phyloP scores from a whole-genome alignment of 1,140 invertebrate species.

The Leguminivora glycinivorella region DNA sequence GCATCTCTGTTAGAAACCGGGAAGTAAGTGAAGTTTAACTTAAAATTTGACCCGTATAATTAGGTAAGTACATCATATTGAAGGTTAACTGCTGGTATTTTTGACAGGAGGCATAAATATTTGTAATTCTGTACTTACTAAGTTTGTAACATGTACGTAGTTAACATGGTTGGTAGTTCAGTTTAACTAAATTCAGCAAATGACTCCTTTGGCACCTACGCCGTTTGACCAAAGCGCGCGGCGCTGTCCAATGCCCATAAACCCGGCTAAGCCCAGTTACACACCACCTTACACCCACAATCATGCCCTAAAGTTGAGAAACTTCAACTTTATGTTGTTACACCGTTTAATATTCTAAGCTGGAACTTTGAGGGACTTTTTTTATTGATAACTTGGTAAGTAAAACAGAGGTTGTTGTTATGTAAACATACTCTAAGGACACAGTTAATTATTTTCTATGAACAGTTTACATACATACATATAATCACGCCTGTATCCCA shows the following conservation, averaged over 20 bases:
- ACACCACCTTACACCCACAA: background rate
- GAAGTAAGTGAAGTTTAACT: no score
- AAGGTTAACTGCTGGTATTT: no score
- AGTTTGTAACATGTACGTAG: no score
- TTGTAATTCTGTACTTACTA: no score
- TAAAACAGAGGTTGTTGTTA: background rate
- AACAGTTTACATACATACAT: no score
- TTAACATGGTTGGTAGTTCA: no score
- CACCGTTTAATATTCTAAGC: background rate
- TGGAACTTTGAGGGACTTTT: background rate
- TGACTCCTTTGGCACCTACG: background rate
- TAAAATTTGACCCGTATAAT: no score
- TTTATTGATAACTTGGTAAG: background rate
- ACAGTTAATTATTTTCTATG: no score
- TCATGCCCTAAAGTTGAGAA: background rate
- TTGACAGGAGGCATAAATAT: no score
- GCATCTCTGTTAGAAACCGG: no score
- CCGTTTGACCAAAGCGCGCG: background rate
- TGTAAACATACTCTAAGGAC: background rate
- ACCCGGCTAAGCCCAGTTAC: background rate
- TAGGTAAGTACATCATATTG: no score
- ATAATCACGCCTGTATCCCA: no score
- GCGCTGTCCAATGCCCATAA: constrained; percentile 1
- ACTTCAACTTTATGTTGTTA: background rate
- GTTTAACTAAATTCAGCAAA: background rate